Percentiles rank a stretch among this genome's conserved stretches.
phyloP scores from a whole-genome alignment of 2,888 invertebrate genomes.

The Anoplius nigerrimus region DNA sequence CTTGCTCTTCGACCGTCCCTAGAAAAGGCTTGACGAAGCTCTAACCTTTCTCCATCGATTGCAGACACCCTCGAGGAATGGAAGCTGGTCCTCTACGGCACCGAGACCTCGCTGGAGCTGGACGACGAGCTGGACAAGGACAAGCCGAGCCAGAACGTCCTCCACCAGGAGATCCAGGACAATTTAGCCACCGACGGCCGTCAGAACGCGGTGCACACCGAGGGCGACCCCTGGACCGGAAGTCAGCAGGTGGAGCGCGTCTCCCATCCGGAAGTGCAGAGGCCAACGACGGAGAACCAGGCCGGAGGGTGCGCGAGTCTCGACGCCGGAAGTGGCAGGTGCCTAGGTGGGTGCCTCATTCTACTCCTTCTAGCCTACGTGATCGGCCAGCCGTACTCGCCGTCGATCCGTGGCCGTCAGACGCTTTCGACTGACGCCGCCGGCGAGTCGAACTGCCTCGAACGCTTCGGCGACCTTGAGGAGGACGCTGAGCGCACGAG shows the following conservation, averaged over 20 bases:
- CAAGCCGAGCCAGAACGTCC: conserved; percentile 52
- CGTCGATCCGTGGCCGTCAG: not conserved
- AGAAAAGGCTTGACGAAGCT: not conserved
- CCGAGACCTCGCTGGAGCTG: conserved; percentile 77
- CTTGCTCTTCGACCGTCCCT: conserved; percentile 34
- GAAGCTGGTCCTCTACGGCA: conserved; percentile 90
- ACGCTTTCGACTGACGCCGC: no score
- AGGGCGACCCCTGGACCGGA: conserved; percentile 67
- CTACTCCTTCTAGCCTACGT: conserved; percentile 66
- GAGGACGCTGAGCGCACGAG: no score
- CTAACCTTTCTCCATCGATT: conserved; percentile 35
- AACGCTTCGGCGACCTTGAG: not conserved
- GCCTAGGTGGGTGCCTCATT: conserved; percentile 73
- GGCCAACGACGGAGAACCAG: conserved; percentile 69
- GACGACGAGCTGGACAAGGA: conserved; percentile 67
- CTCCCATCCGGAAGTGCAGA: conserved; percentile 69
- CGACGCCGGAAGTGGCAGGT: conserved; percentile 58
- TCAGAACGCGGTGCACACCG: conserved; percentile 64
- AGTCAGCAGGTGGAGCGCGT: conserved; percentile 68
- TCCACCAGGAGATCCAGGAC: conserved; percentile 43
- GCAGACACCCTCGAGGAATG: conserved; percentile 81
- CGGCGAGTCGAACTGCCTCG: not conserved
- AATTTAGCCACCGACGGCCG: conserved; percentile 48
- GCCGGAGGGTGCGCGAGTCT: conserved; percentile 62
- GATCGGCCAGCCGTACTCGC: conserved; percentile 41